Conservation (phyloP, 2,888 invertebrate species). For the Cheilosia vernalis region DNA sequence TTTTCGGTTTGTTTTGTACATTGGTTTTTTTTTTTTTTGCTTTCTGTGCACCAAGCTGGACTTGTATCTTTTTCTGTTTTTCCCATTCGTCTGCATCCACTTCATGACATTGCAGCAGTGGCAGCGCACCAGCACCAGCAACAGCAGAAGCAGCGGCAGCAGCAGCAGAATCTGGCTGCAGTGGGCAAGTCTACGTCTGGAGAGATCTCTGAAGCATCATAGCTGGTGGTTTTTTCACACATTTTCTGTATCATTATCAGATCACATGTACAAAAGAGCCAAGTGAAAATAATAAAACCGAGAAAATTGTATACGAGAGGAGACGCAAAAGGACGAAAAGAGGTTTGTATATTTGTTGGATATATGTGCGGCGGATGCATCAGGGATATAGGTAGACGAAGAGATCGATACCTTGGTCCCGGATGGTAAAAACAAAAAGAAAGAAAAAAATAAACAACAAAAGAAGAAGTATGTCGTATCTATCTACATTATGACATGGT, state of each 20-base stretch:
- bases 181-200: slow-evolving; percentile 58
- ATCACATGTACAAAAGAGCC: slow-evolving; percentile 76
- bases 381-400: slow-evolving; percentile 62
- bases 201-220: slow-evolving; percentile 75
- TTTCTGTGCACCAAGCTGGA: slow-evolving; percentile 51
- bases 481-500: slow-evolving; percentile 75
- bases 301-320: slow-evolving; percentile 54
- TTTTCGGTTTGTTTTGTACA: slow-evolving; percentile 5
- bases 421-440: slow-evolving; percentile 42
- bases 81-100: slow-evolving; percentile 72
- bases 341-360: slow-evolving; percentile 59
- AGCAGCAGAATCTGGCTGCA: slow-evolving; percentile 63
- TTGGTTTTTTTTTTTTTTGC: slow-evolving; percentile 19
- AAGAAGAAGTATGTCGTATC: slow-evolving; percentile 68
- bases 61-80: slow-evolving; percentile 72
- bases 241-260: slow-evolving; percentile 76
- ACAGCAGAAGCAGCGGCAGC: slow-evolving; percentile 58
- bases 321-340: slow-evolving; percentile 70
- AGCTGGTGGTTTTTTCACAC: slow-evolving; percentile 76
- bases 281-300: slow-evolving; percentile 74
- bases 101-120: slow-evolving; percentile 68
- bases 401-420: slow-evolving; percentile 71
- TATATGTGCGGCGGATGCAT: slow-evolving; percentile 51
- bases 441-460: slow-evolving; percentile 27
- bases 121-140: slow-evolving; percentile 58